phyloP scores from a whole-genome alignment of 1,140 invertebrate genomes.

The Drosophila eugracilis region DNA sequence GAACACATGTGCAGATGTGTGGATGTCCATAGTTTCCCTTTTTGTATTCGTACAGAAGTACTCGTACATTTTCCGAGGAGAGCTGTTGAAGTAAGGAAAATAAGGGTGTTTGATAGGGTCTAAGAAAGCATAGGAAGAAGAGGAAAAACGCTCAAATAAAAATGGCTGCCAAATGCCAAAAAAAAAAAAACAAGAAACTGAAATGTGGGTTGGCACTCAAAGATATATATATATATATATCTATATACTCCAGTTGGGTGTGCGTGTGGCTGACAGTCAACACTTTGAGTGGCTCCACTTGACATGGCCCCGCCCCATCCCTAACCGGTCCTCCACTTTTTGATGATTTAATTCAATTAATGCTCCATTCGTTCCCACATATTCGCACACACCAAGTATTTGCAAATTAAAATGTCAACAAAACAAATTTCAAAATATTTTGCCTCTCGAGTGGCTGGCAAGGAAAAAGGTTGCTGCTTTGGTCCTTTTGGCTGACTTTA shows the following conservation, averaged over 20 bases:
- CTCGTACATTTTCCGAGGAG: constrained; percentile 36
- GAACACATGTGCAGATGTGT: constrained; percentile 54
- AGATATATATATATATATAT: constrained; percentile 5
- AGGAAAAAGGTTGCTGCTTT: constrained; percentile 54
- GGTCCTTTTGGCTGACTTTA: constrained; percentile 54
- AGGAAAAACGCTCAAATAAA: constrained; percentile 43
- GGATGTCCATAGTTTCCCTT: constrained; percentile 77
- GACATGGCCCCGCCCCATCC: constrained; percentile 51
- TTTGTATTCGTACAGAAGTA: constrained; percentile 49
- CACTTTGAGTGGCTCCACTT: constrained; percentile 79
- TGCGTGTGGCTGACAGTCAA: constrained; percentile 79
- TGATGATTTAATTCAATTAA: constrained; percentile 83
- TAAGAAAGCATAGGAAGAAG: constrained; percentile 17
- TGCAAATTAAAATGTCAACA: constrained; percentile 82
- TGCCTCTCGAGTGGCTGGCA: constrained; percentile 37
- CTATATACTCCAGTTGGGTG: constrained; percentile 33
- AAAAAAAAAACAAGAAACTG: constrained; percentile 45
- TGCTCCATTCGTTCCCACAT: constrained; percentile 54
- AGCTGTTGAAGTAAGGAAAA: constrained; percentile 46
- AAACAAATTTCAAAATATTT: constrained; percentile 75
- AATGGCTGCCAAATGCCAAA: constrained; percentile 75
- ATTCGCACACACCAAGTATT: constrained; percentile 53
- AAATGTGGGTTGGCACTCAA: constrained; percentile 59
- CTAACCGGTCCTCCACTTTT: constrained; percentile 40
- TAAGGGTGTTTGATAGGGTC: constrained; percentile 73